These are phyloP conservation scores for Pachyramphus minor DNA, from an alignment of 2,113 vertebrate genomes.

Conservation along the genomic window DNA sequence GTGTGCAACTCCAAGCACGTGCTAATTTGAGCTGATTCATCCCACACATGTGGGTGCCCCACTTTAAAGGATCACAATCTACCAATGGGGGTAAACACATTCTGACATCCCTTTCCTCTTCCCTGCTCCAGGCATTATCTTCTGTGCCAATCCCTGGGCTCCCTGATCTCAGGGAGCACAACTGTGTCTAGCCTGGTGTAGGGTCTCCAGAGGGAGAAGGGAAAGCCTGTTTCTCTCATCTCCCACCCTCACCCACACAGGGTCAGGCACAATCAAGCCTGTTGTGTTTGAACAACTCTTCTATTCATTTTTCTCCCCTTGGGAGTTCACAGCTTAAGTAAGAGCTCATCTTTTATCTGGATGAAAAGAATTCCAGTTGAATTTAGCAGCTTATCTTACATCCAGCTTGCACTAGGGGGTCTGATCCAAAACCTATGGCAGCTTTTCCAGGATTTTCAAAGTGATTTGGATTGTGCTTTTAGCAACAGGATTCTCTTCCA, in stretches of 20 bases:
- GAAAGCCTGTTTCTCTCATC: not conserved
- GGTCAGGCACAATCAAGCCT: not conserved
- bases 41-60: not conserved
- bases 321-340: constrained; percentile 1
- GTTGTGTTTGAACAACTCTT: not conserved
- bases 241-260: not conserved
- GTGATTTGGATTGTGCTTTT: not conserved
- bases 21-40: not conserved
- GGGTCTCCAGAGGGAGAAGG: not conserved
- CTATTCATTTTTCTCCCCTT: not conserved
- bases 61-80: not conserved
- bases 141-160: not conserved
- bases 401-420: not conserved
- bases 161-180: not conserved
- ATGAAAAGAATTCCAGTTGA: constrained; percentile 6
- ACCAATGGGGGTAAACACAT: not conserved
- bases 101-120: not conserved
- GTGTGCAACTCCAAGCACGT: not conserved
- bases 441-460: not conserved
- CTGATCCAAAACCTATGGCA: not conserved
- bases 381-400: constrained; percentile 34
- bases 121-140: not conserved
- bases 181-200: not conserved
- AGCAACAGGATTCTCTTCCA: not conserved
- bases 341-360: constrained; percentile 18